Conservation (phyloP, 2,113 vertebrate genomes). For the Melanerpes formicivorus region DNA sequence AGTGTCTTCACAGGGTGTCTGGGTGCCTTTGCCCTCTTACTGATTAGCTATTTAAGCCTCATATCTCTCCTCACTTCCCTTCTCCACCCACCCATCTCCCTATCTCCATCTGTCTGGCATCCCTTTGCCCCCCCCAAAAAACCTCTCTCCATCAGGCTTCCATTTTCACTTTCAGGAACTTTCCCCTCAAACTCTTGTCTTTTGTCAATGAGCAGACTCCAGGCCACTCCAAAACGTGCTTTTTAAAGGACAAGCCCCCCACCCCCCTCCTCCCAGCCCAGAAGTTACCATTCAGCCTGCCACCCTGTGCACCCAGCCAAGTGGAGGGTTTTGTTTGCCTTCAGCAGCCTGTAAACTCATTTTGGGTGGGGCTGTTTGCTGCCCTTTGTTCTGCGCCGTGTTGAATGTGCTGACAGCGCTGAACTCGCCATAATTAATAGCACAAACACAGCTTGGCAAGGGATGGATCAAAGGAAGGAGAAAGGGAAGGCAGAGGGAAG, state of each 20-base stretch:
- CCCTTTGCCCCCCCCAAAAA: constrained; percentile 1
- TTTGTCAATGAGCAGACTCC: neutral
- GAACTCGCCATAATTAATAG: constrained; percentile 67
- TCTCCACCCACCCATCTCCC: constrained; percentile 40
- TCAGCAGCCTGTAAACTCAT: constrained; percentile 66
- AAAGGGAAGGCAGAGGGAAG: constrained; percentile 50
- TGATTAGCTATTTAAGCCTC: constrained; percentile 59
- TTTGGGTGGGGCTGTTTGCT: constrained; percentile 64
- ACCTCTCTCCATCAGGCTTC: constrained; percentile 1
- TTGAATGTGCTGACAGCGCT: constrained; percentile 63
- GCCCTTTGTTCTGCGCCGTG: constrained; percentile 60
- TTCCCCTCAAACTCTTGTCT: neutral
- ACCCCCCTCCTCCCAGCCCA: neutral
- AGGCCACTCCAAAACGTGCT: neutral
- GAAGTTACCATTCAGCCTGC: constrained; percentile 22
- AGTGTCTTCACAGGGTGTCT: constrained; percentile 60
- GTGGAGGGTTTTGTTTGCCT: constrained; percentile 59
- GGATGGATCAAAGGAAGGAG: constrained; percentile 52
- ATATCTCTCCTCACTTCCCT: constrained; percentile 31
- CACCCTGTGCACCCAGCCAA: constrained; percentile 19
- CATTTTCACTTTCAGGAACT: constrained; percentile 47
- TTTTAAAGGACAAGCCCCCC: neutral
- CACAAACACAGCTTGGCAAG: constrained; percentile 48
- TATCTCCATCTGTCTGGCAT: constrained; percentile 50
- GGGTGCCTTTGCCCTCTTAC: constrained; percentile 58